These are phyloP conservation scores for Acanthopleura granulata DNA, from an alignment of 2,888 invertebrate genomes.

Conservation along the genomic window DNA sequence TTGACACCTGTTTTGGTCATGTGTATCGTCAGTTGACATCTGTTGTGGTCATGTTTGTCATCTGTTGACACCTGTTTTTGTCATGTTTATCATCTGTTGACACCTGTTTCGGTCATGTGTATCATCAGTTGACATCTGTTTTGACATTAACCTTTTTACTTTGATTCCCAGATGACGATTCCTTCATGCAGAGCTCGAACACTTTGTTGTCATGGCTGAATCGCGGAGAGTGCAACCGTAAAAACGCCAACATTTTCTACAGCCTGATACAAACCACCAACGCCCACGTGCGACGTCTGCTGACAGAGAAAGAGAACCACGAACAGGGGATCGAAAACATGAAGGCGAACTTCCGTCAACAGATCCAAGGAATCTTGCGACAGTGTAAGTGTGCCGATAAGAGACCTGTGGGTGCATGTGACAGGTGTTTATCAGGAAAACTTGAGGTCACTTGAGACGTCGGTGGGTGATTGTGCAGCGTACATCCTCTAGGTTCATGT, in stretches of 20 bases:
- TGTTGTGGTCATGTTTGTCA: too few relatives aligned
- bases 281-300: slow-evolving; percentile 88
- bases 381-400: slow-evolving; percentile 86
- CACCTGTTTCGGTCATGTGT: too few relatives aligned
- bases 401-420: background rate
- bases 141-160: background rate
- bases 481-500: too few relatives aligned
- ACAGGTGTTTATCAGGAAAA: too few relatives aligned
- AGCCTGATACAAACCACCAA: slow-evolving; percentile 94
- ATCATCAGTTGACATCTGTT: too few relatives aligned
- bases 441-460: too few relatives aligned
- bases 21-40: too few relatives aligned
- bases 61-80: too few relatives aligned
- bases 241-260: slow-evolving; percentile 92
- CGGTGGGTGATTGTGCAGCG: too few relatives aligned
- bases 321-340: slow-evolving; percentile 91
- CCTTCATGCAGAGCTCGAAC: slow-evolving; percentile 87
- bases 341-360: slow-evolving; percentile 85
- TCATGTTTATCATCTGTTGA: too few relatives aligned
- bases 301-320: slow-evolving; percentile 85
- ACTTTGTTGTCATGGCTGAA: slow-evolving; percentile 93
- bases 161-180: slow-evolving; percentile 76
- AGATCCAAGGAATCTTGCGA: slow-evolving; percentile 86
- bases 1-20: too few relatives aligned
- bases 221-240: slow-evolving; percentile 92